Conservation (phyloP, 2,797 vertebrate species). For the Sebastes goodei region DNA sequence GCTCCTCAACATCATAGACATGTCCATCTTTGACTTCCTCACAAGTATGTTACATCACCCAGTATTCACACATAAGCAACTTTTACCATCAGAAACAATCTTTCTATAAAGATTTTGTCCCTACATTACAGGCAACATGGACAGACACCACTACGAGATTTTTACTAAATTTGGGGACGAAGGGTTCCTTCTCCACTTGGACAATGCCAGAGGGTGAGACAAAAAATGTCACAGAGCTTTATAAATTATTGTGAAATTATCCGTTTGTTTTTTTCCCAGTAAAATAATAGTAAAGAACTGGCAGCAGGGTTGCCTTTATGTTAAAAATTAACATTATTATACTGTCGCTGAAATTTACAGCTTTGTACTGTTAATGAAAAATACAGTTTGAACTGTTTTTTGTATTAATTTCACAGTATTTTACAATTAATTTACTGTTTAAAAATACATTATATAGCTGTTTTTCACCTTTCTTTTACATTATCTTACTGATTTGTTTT, state of each 20-base stretch:
- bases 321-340: too few relatives aligned
- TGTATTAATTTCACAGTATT: too few relatives aligned
- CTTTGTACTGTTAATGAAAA: too few relatives aligned
- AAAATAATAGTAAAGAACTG: too few relatives aligned
- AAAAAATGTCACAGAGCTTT: neutral
- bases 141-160: conserved; percentile 96
- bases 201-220: conserved; percentile 95
- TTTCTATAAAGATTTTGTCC: neutral
- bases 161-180: conserved; percentile 96
- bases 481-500: too few relatives aligned
- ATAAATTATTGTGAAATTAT: neutral
- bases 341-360: too few relatives aligned
- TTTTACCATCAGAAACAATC: neutral
- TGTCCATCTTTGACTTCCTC: conserved; percentile 97
- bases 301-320: too few relatives aligned
- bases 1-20: conserved; percentile 94
- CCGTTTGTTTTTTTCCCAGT: too few relatives aligned
- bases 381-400: too few relatives aligned
- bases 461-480: too few relatives aligned
- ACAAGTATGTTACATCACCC: conserved; percentile 78
- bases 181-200: conserved; percentile 92
- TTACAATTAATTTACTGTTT: too few relatives aligned
- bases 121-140: conserved; percentile 91
- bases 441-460: too few relatives aligned
- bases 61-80: neutral